Evolutionary conservation across 2,888 invertebrate genomes (phyloP).

Genomic region (Callyntrura sp.): DNA sequence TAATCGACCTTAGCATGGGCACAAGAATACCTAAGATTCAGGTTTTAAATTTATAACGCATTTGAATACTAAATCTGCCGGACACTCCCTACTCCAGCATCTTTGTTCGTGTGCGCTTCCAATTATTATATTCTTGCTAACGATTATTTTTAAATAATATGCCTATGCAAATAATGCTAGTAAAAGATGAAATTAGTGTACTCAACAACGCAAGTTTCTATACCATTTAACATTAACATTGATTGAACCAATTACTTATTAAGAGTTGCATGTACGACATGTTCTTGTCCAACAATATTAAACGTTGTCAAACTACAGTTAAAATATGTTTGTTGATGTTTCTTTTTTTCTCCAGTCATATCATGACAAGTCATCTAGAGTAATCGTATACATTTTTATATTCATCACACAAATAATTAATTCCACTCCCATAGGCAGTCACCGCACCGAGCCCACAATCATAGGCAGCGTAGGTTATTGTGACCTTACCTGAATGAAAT

Average conservation of each 20-base stretch:
- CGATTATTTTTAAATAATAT: slow-evolving; percentile 4
- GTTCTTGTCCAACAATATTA: background rate
- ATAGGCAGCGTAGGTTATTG: no score
- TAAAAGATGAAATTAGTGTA: slow-evolving; percentile 6
- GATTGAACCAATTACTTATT: slow-evolving; percentile 12
- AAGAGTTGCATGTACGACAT: background rate
- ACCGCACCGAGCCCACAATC: no score
- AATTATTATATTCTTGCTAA: slow-evolving; percentile 21
- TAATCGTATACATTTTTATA: no score
- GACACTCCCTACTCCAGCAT: background rate
- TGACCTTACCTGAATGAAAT: no score
- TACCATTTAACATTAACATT: slow-evolving; percentile 34
- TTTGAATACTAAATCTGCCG: no score
- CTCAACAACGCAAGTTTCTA: background rate
- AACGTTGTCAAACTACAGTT: background rate
- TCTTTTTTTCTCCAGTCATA: no score
- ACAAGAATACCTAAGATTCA: no score
- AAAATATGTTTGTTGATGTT: background rate
- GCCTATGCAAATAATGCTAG: slow-evolving; percentile 31
- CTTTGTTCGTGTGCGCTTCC: slow-evolving; percentile 20
- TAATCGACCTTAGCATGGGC: no score
- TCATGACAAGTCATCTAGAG: no score
- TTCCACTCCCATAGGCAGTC: no score
- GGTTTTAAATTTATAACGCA: no score
- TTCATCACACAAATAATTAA: no score